Evolutionary conservation across 1,140 invertebrate genomes (phyloP).

Genomic region (Chironomus tepperi): DNA sequence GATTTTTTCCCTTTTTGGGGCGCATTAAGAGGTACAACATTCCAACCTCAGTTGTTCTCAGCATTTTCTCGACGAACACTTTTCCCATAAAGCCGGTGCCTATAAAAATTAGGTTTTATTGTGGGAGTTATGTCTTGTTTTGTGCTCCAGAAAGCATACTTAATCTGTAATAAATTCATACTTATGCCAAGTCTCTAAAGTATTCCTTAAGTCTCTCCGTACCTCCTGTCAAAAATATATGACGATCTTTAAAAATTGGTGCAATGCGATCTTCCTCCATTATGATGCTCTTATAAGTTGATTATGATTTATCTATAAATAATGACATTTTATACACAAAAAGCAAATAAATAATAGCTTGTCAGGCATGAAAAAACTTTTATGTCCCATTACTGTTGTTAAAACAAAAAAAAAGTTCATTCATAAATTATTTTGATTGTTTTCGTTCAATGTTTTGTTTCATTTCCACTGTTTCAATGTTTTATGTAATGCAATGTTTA

Average conservation of each 20-base stretch:
- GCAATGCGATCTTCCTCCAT: constrained; percentile 40
- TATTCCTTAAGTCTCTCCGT: too few species aligned
- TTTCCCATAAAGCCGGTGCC: constrained; percentile 7
- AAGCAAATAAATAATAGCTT: too few species aligned
- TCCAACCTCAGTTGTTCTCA: constrained; percentile 60
- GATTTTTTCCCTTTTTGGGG: constrained; percentile 62
- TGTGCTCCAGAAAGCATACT: too few species aligned
- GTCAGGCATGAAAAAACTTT: too few species aligned
- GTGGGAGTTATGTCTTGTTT: too few species aligned
- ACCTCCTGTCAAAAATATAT: constrained; percentile 47
- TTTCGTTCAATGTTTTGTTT: neutral
- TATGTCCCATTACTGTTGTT: neutral
- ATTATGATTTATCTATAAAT: neutral
- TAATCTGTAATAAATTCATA: too few species aligned
- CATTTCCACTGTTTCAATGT: neutral
- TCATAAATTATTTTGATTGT: neutral
- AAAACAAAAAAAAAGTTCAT: neutral
- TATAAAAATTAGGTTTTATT: constrained; percentile 33
- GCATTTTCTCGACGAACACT: constrained; percentile 71
- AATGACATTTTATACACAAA: neutral
- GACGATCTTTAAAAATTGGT: constrained; percentile 39
- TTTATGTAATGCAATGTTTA: neutral
- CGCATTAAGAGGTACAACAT: constrained; percentile 68
- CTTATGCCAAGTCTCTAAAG: too few species aligned
- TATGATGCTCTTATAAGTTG: neutral